phyloP scores from a whole-genome alignment of 2,888 invertebrate species.

The Andrena chrysosceles region DNA sequence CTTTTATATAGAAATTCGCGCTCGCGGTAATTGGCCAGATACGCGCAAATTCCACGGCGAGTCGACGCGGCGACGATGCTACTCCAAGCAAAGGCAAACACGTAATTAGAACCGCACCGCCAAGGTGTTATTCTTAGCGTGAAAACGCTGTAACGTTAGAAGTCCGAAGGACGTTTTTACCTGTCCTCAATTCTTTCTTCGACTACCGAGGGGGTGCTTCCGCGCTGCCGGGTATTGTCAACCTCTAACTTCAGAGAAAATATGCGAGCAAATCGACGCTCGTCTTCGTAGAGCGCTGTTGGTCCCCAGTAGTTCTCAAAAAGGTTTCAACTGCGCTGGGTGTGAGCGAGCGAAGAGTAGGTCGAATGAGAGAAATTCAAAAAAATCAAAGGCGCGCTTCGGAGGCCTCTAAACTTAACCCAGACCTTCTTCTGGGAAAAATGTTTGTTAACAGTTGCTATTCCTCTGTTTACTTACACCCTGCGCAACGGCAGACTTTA shows the following conservation, averaged over 20 bases:
- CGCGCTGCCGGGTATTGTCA: constrained; percentile 44
- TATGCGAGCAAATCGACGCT: not conserved
- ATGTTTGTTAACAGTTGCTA: accelerated
- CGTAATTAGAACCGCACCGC: constrained; percentile 43
- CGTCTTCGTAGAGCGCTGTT: too few species aligned
- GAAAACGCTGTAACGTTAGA: constrained; percentile 52
- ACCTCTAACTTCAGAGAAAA: constrained; percentile 22
- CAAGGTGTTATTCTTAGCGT: constrained; percentile 62
- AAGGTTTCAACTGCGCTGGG: too few species aligned
- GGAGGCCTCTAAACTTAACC: too few species aligned
- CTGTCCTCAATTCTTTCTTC: constrained; percentile 43
- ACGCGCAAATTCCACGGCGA: not conserved
- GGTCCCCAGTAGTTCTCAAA: too few species aligned
- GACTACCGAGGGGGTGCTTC: constrained; percentile 3
- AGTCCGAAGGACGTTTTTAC: constrained; percentile 31
- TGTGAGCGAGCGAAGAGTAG: too few species aligned
- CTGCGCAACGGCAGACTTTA: not conserved
- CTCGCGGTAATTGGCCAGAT: constrained; percentile 41
- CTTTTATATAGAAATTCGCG: constrained; percentile 63
- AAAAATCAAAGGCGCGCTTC: accelerated
- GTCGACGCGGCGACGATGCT: constrained; percentile 24
- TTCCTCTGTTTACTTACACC: not conserved
- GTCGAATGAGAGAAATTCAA: too few species aligned
- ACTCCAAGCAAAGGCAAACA: constrained; percentile 13
- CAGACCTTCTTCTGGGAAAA: too few species aligned